phyloP scores from a whole-genome alignment of 2,797 vertebrate species.

The Spheniscus humboldti region DNA sequence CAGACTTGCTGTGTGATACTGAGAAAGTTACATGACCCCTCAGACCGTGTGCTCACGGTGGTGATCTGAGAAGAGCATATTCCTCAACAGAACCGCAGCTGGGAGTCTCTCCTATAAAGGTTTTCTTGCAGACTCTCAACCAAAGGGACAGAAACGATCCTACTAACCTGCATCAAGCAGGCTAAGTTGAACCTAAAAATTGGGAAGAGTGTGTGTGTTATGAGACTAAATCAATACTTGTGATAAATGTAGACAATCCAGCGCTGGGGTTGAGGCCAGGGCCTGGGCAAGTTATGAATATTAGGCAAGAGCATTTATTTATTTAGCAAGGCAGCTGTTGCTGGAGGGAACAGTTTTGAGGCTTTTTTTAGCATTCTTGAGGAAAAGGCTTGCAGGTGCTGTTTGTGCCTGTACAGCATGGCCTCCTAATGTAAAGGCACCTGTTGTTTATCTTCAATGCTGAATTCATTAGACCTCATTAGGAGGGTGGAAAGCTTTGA shows the following conservation, averaged over 20 bases:
- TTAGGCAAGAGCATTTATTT: background rate
- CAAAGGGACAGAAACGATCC: background rate
- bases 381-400: background rate
- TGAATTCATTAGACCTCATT: conserved; percentile 10
- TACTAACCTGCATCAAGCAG: background rate
- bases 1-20: background rate
- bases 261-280: accelerated
- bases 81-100: background rate
- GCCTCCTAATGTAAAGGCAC: background rate
- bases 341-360: background rate
- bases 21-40: background rate
- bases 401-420: background rate
- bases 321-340: background rate
- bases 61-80: background rate
- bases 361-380: background rate
- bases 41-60: accelerated
- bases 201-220: accelerated
- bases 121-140: background rate
- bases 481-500: background rate
- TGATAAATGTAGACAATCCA: background rate
- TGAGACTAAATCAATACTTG: background rate
- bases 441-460: background rate
- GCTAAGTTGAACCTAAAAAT: background rate
- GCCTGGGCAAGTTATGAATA: background rate
- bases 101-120: background rate